Evolutionary conservation across 2,797 vertebrate genomes (phyloP).

Genomic region (Falco rusticolus): DNA sequence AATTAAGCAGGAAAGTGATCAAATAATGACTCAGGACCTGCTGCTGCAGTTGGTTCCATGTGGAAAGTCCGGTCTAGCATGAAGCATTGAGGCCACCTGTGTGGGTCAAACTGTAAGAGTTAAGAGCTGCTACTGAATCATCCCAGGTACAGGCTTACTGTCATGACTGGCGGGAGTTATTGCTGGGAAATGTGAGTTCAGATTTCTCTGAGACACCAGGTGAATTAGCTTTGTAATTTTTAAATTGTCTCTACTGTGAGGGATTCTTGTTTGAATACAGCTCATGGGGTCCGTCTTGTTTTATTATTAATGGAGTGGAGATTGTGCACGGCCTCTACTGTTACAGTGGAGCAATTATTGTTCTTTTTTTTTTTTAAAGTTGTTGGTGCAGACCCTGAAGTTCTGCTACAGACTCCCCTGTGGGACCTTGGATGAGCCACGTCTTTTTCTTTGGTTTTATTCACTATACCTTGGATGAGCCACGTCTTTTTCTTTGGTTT

Average conservation of each 20-base stretch:
- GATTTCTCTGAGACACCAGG: neutral
- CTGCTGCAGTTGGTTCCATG: neutral
- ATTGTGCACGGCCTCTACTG: neutral
- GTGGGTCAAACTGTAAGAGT: fast-evolving
- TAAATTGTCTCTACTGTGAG: neutral
- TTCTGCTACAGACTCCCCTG: neutral
- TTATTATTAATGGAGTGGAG: neutral
- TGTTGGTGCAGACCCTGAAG: neutral
- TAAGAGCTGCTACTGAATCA: neutral
- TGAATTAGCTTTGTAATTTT: neutral
- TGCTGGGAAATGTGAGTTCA: neutral
- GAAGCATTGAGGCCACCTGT: neutral
- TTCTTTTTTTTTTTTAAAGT: neutral
- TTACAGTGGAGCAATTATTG: neutral
- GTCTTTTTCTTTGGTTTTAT: neutral
- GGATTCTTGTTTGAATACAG: neutral
- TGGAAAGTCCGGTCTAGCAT: fast-evolving
- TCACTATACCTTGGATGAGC: neutral
- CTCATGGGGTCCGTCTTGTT: neutral
- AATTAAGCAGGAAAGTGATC: constrained; percentile 26
- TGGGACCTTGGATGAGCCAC: neutral
- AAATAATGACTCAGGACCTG: neutral
- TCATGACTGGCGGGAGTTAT: neutral
- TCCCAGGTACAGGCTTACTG: neutral
- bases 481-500: neutral